These are phyloP conservation scores for Metopolophium dirhodum DNA, from an alignment of 1,140 invertebrate genomes.

Conservation along the genomic window DNA sequence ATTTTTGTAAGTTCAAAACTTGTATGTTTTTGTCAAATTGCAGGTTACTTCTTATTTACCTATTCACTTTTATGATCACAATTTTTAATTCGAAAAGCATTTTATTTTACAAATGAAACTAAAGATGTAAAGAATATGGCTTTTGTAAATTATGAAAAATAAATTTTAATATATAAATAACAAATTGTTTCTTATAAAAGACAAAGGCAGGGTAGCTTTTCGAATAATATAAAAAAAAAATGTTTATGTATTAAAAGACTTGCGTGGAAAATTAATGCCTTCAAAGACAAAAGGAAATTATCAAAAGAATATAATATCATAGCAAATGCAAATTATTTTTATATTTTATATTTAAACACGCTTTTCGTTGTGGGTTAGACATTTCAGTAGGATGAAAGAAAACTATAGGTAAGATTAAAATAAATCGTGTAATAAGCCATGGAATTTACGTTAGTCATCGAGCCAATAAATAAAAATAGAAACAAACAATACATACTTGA, in stretches of 20 bases:
- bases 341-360: neutral
- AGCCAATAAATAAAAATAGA: neutral
- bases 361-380: neutral
- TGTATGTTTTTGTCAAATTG: neutral
- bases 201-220: neutral
- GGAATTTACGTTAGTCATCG: neutral
- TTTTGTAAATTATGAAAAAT: neutral
- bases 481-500: neutral
- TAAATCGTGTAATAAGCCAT: neutral
- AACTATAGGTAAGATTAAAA: slow-evolving; percentile 3
- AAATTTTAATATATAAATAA: slow-evolving; percentile 2
- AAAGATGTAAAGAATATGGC: neutral
- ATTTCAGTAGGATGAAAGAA: neutral
- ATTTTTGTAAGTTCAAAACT: neutral
- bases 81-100: neutral
- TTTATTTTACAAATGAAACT: neutral
- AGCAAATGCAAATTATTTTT: neutral
- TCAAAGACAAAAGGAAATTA: slow-evolving; percentile 7
- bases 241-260: neutral
- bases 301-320: slow-evolving; percentile 5
- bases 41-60: neutral
- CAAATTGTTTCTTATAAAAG: neutral
- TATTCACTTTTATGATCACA: neutral
- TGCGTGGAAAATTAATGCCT: neutral
- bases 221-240: neutral